Evolutionary conservation across 2,888 invertebrate genomes (phyloP).

Genomic region (Pomacea canaliculata): DNA sequence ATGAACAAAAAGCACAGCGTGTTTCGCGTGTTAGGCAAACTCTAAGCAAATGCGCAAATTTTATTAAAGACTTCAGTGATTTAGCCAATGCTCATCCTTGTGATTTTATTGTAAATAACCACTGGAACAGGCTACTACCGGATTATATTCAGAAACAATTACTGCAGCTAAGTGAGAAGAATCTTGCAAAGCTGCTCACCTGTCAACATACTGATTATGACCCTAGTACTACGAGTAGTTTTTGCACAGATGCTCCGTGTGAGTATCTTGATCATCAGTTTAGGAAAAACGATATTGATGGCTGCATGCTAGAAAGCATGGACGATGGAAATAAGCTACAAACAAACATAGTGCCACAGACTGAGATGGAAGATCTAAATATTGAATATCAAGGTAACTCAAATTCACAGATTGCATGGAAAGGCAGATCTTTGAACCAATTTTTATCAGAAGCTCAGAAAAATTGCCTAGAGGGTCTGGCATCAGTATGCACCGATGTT

Average conservation of each 20-base stretch:
- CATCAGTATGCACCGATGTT: neutral
- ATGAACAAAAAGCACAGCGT: neutral
- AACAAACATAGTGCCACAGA: neutral
- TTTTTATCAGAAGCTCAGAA: slow-evolving; percentile 24
- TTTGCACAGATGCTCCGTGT: too few relatives aligned
- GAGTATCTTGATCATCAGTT: too few relatives aligned
- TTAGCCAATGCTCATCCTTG: slow-evolving; percentile 60
- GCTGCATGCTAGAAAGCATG: neutral
- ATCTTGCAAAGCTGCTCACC: slow-evolving; percentile 37
- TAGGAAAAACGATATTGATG: too few relatives aligned
- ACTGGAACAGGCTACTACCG: slow-evolving; percentile 52
- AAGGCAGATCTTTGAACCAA: slow-evolving; percentile 6
- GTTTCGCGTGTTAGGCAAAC: neutral
- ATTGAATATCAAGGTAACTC: neutral
- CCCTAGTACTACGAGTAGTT: too few relatives aligned
- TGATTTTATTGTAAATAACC: slow-evolving; percentile 55
- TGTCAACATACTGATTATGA: neutral
- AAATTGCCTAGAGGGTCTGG: slow-evolving; percentile 20
- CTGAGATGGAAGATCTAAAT: neutral
- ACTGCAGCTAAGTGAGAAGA: slow-evolving; percentile 36
- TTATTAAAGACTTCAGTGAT: slow-evolving; percentile 48
- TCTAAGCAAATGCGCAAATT: slow-evolving; percentile 36
- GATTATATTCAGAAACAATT: slow-evolving; percentile 42
- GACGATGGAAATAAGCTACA: neutral
- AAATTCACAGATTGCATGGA: neutral